phyloP scores from a whole-genome alignment of 2,113 vertebrate species.

The Calyptomena viridis region DNA sequence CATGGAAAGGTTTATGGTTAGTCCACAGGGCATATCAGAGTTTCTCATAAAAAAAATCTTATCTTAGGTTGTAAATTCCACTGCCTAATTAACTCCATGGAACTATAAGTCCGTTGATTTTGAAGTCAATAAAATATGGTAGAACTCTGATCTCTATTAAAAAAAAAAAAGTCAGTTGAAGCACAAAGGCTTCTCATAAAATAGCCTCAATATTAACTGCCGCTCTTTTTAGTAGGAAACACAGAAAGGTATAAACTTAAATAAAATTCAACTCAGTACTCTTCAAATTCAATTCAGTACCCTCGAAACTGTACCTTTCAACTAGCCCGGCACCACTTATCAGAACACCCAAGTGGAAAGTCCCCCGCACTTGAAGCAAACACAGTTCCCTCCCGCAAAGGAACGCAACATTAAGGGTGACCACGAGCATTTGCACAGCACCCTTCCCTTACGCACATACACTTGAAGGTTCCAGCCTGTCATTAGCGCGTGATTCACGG shows the following conservation, averaged over 20 bases:
- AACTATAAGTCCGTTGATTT: neutral
- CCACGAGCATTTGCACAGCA: neutral
- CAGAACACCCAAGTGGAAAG: too few species aligned
- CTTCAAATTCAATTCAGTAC: neutral
- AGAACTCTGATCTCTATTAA: neutral
- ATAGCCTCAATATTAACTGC: neutral
- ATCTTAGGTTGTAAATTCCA: conserved; percentile 62
- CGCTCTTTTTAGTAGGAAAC: neutral
- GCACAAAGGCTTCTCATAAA: neutral
- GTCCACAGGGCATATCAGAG: neutral
- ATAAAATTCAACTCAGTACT: neutral
- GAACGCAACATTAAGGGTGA: neutral
- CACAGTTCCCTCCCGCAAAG: neutral
- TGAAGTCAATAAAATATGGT: neutral
- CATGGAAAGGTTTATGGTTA: conserved; percentile 24
- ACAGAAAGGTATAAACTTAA: neutral
- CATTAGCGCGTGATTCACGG: neutral
- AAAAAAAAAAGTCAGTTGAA: neutral
- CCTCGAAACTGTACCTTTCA: neutral
- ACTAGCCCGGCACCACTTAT: neutral
- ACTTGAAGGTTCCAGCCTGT: neutral
- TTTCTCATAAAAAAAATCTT: conserved; percentile 31
- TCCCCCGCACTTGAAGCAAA: neutral
- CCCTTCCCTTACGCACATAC: neutral
- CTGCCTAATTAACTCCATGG: neutral